Base-by-base conservation (phyloP, 2,888 invertebrate genomes). In the Aethes cnicana region DNA sequence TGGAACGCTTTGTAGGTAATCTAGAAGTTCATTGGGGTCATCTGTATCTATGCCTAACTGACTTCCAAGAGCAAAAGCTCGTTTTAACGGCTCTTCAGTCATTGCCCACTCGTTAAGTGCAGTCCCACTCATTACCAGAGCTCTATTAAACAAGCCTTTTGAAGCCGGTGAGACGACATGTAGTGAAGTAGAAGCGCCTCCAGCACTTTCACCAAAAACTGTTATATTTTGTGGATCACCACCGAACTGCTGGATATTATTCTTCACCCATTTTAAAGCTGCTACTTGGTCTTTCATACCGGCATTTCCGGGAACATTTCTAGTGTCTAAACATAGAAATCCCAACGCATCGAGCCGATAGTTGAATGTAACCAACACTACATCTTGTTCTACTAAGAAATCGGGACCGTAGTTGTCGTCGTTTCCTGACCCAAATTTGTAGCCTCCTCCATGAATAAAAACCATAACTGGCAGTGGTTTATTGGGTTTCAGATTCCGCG, bases 121-220 rank as follows among this genome's bases (percentile, higher is more conserved):
- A 0, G 92, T 91, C 0, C 95, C 95, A 62, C 95, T 95, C 67
- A 94, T 93, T 1, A 92, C 85, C 30, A 95, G 95, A 1, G 91
- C 85, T 56, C 76, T 75, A 23, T 72, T 74, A 16, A 87, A 88
- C 0, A 90, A 65, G 1, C 81, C 85, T 68, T 76, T 78, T 4
- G 76, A 74, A 82, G 89, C 83, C 0, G 87, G 86, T 1, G 90
- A 90, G 14, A 84, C 54, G 4, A 88, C 60, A 59, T 86, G 88
- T 26, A 64, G 81, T 0, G 69, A 63, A 0, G 77, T 74, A 37
- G 77, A 69, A 0, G 64, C 76, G 0, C 63, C 81, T 8, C 89
- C 88, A 11, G 81, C 81, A 48, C 89, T 89, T 61, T 86, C 81
- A 0, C 90, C 89, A 54, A 87, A 87, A 33, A 89, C 79, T 0